Conservation (phyloP, 1,140 invertebrate genomes). For the Nasonia giraulti region DNA sequence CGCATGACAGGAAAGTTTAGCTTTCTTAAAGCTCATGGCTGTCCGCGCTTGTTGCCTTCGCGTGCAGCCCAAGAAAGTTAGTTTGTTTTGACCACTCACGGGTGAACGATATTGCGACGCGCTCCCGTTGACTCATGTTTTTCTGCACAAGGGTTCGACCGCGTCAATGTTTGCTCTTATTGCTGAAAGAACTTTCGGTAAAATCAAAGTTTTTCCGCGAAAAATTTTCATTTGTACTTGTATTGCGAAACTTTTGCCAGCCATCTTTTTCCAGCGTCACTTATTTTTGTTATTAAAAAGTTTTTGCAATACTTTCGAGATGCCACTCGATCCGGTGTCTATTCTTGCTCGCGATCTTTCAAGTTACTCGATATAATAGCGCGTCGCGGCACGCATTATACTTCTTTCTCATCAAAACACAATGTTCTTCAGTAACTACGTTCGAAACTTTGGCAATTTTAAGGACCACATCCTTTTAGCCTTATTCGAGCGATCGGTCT, state of each 20-base stretch:
- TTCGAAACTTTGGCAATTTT: too few species aligned
- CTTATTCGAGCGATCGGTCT: not conserved
- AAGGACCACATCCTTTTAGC: not conserved
- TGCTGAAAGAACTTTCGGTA: not conserved
- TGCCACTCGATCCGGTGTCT: too few species aligned
- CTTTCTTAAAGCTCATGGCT: not conserved
- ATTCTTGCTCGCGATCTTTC: too few species aligned
- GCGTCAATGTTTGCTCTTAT: not conserved
- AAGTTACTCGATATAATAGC: too few species aligned
- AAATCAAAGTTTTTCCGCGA: not conserved
- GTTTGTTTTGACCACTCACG: not conserved
- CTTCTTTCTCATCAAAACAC: too few species aligned
- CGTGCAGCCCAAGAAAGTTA: not conserved
- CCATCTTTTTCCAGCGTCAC: too few species aligned
- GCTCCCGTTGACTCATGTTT: not conserved
- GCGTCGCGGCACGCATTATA: too few species aligned
- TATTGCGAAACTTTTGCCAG: not conserved
- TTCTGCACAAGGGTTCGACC: not conserved
- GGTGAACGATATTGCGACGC: too few species aligned
- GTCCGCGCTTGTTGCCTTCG: not conserved
- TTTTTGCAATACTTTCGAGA: too few species aligned
- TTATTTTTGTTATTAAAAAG: too few species aligned
- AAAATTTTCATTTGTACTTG: not conserved
- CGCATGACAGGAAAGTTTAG: not conserved
- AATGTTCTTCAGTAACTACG: too few species aligned